Percentiles rank a stretch among this genome's conserved stretches.
Conservation (phyloP, 2,113 vertebrate species). For the Colius striatus region DNA sequence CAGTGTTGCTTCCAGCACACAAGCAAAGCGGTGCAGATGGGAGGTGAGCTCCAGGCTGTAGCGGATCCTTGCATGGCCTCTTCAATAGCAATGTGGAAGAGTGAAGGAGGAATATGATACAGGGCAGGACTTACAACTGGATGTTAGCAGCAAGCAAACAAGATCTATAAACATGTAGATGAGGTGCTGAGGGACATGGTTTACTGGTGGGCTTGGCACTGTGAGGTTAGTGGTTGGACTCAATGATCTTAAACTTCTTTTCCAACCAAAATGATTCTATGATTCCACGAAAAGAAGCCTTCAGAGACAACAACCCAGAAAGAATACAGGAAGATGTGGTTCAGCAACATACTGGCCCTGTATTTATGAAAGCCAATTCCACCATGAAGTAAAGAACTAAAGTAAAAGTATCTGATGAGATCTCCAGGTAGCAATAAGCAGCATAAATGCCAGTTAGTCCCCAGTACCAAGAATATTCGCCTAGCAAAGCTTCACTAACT, state of each 20-base stretch:
- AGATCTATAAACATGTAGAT: background rate
- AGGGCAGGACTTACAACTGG: background rate
- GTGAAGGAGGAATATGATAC: background rate
- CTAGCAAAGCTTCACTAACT: background rate
- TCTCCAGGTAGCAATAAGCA: background rate
- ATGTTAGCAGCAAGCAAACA: background rate
- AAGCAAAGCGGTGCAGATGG: accelerated
- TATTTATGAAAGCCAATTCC: background rate
- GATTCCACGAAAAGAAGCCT: background rate
- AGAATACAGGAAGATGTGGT: background rate
- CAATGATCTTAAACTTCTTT: too few species aligned
- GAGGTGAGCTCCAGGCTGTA: background rate
- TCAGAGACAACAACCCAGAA: background rate
- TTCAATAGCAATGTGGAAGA: accelerated
- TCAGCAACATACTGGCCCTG: background rate
- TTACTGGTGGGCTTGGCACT: too few species aligned
- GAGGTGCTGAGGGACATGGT: too few species aligned
- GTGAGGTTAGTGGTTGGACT: too few species aligned
- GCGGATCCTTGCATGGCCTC: background rate
- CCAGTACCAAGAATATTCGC: background rate
- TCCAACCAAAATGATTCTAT: too few species aligned
- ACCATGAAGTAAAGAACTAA: background rate
- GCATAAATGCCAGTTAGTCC: background rate
- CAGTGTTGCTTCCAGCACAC: background rate
- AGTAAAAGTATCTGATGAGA: background rate